Percentiles rank a stretch among this genome's conserved stretches.
phyloP scores from a whole-genome alignment of 1,140 invertebrate species.

The Euura lappo region DNA sequence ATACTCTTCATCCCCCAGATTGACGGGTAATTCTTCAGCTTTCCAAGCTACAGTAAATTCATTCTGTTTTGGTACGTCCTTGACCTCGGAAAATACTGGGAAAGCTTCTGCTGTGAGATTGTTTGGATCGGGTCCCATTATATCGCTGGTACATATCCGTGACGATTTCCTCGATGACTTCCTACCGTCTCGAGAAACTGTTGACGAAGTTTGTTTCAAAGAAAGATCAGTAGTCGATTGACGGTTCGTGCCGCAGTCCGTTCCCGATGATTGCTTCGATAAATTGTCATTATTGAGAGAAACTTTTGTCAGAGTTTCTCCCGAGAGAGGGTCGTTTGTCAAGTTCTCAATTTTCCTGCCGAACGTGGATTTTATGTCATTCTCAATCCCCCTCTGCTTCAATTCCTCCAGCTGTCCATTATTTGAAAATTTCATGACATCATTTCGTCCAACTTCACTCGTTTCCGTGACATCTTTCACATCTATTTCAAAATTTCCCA shows the following conservation, averaged over 20 bases:
- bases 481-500: too few species aligned
- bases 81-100: neutral
- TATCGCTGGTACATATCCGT: neutral
- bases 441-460: too few species aligned
- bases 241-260: neutral
- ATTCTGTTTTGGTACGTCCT: neutral
- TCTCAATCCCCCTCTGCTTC: too few species aligned
- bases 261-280: neutral
- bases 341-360: neutral
- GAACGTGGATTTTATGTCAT: neutral
- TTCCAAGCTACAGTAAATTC: too few species aligned
- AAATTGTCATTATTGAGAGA: neutral
- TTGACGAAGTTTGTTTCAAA: slow-evolving; percentile 5
- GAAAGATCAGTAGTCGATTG: neutral
- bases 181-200: neutral
- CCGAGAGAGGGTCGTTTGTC: neutral
- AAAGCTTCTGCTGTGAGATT: neutral
- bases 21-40: too few species aligned
- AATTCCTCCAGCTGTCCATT: too few species aligned
- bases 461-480: too few species aligned
- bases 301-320: neutral
- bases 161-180: neutral
- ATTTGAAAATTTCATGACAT: too few species aligned
- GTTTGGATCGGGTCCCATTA: neutral
- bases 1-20: too few species aligned